A percentile compares a stretch with the other conserved stretches of the same genome.
Conservation (phyloP, 1,140 invertebrate species). For the Drosophila pruinosa region DNA sequence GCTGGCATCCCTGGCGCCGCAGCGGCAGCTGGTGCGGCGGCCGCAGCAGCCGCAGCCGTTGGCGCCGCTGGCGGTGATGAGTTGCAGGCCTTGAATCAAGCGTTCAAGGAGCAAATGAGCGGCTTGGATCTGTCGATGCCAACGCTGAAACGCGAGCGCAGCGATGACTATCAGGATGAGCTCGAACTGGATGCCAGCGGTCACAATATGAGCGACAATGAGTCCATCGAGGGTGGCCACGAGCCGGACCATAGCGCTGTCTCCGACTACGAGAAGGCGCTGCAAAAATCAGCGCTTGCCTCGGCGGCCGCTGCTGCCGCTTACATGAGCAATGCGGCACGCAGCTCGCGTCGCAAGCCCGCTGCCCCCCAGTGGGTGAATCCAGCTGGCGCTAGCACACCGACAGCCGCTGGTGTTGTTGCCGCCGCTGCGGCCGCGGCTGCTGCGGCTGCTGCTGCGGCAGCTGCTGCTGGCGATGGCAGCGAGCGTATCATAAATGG, state of each 20-base stretch:
- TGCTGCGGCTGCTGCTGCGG: constrained; percentile 6
- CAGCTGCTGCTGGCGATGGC: constrained; percentile 57
- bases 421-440: constrained; percentile 8
- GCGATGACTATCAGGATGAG: constrained; percentile 88
- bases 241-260: constrained; percentile 83
- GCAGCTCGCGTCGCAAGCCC: constrained; percentile 90
- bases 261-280: constrained; percentile 82
- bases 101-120: constrained; percentile 89
- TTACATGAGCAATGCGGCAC: constrained; percentile 69
- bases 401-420: constrained; percentile 18
- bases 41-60: constrained; percentile 82
- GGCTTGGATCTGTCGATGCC: constrained; percentile 92
- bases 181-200: constrained; percentile 85
- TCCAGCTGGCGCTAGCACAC: constrained; percentile 85
- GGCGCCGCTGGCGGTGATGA: constrained; percentile 82
- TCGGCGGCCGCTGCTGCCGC: constrained; percentile 59
- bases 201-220: constrained; percentile 90
- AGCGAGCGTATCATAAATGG: constrained; percentile 95
- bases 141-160: constrained; percentile 88
- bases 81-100: constrained; percentile 84
- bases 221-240: constrained; percentile 85
- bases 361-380: constrained; percentile 98
- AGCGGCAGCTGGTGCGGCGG: constrained; percentile 84
- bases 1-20: constrained; percentile 83
- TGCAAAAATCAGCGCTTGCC: constrained; percentile 76